Percentiles rank a stretch among this genome's conserved stretches.
Evolutionary conservation across 2,888 invertebrate species (phyloP).

Genomic region (Saturnia japonica): DNA sequence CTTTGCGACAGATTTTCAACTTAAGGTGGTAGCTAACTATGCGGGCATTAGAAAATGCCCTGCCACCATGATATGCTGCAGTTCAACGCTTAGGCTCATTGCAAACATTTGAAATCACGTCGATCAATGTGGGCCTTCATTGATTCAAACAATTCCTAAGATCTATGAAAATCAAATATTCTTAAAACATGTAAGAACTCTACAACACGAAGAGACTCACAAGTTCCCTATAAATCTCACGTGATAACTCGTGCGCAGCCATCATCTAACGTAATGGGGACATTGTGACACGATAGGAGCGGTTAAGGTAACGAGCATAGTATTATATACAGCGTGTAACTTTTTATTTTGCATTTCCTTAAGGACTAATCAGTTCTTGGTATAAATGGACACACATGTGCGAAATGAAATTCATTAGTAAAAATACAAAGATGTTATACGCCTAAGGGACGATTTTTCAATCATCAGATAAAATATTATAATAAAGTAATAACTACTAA

Average conservation of each 20-base stretch:
- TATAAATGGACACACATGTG: background rate
- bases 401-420: background rate
- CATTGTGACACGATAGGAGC: conserved; percentile 4
- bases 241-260: conserved; percentile 3
- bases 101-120: too few relatives aligned
- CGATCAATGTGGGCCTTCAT: too few relatives aligned
- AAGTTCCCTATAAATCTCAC: background rate
- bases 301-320: background rate
- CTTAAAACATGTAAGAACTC: background rate
- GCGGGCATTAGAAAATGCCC: too few relatives aligned
- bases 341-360: background rate
- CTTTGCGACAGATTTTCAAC: too few relatives aligned
- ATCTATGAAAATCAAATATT: background rate
- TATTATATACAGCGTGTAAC: background rate
- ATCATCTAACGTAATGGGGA: background rate
- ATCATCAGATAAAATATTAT: too few relatives aligned
- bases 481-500: too few relatives aligned
- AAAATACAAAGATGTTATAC: too few relatives aligned
- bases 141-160: background rate
- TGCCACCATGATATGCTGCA: too few relatives aligned
- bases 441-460: too few relatives aligned
- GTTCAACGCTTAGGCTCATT: too few relatives aligned
- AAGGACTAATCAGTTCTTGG: background rate
- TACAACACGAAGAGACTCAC: background rate
- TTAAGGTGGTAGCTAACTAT: too few relatives aligned